Conservation (phyloP, 1,140 invertebrate genomes). For the Samia ricini region DNA sequence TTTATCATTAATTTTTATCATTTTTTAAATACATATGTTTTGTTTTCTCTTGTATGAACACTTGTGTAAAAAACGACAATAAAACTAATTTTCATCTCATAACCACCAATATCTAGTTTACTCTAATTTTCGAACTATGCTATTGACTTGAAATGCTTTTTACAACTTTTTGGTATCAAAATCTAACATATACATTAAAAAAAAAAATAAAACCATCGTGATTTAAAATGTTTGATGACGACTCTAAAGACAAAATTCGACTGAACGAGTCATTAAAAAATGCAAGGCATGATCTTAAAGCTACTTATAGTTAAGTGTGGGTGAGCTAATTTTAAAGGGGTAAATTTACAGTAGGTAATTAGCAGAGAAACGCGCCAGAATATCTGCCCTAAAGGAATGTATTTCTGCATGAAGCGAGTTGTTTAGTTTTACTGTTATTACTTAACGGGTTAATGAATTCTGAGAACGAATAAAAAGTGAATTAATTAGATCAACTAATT, state of each 20-base stretch:
- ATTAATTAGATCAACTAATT: constrained; percentile 6
- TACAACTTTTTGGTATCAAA: no score
- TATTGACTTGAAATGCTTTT: no score
- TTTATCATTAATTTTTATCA: no score
- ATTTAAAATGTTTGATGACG: no score
- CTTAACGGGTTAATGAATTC: constrained; percentile 13
- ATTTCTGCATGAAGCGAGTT: constrained; percentile 20
- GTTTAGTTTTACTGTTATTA: constrained; percentile 25
- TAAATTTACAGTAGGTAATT: constrained; percentile 24
- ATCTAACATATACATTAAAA: no score
- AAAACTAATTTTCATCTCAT: no score
- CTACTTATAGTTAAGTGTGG: constrained; percentile 2
- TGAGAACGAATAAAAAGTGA: constrained; percentile 8
- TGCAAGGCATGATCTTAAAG: constrained; percentile 1
- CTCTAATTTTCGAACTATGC: no score
- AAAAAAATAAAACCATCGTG: no score
- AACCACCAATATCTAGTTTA: no score
- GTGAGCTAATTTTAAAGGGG: constrained; percentile 13
- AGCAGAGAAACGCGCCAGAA: constrained; percentile 5
- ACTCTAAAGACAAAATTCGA: neutral
- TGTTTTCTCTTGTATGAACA: no score
- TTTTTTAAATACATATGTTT: no score
- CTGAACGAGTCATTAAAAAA: neutral
- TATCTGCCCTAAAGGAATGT: constrained; percentile 12
- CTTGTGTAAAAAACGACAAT: no score